A percentile compares a stretch with the other conserved stretches of the same genome.
Evolutionary conservation across 2,113 vertebrate genomes (phyloP).

Genomic region (Pomatostomus ruficeps): DNA sequence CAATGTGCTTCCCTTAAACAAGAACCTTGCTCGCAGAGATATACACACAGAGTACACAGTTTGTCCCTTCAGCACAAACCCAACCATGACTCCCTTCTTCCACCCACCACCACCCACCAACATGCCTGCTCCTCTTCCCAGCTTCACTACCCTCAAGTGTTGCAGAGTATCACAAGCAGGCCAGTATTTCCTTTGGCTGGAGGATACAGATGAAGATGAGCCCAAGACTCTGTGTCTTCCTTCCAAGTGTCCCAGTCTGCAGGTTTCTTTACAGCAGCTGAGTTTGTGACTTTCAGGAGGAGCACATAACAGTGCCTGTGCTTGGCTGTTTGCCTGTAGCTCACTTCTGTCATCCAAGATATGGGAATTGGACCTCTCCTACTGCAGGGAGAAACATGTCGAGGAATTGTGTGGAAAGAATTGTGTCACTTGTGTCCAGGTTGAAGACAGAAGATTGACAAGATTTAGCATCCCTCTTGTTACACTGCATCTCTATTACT

Average conservation of each 20-base stretch:
- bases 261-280: constrained; percentile 4
- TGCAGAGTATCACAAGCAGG: background rate
- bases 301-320: background rate
- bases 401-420: background rate
- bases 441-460: background rate
- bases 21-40: background rate
- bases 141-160: background rate
- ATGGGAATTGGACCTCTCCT: background rate
- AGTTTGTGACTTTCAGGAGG: constrained; percentile 15
- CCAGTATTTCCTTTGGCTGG: background rate
- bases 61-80: background rate
- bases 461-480: background rate
- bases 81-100: background rate
- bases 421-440: background rate
- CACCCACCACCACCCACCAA: background rate
- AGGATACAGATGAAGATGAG: constrained; percentile 3
- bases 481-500: background rate
- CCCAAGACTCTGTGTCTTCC: constrained; percentile 5
- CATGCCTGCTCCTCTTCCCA: background rate
- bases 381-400: background rate
- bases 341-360: background rate
- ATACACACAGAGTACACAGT: background rate
- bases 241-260: constrained; percentile 3
- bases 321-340: background rate
- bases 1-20: background rate